These are phyloP conservation scores for Pelmatolapia mariae DNA, from an alignment of 2,113 vertebrate genomes.

Conservation along the genomic window DNA sequence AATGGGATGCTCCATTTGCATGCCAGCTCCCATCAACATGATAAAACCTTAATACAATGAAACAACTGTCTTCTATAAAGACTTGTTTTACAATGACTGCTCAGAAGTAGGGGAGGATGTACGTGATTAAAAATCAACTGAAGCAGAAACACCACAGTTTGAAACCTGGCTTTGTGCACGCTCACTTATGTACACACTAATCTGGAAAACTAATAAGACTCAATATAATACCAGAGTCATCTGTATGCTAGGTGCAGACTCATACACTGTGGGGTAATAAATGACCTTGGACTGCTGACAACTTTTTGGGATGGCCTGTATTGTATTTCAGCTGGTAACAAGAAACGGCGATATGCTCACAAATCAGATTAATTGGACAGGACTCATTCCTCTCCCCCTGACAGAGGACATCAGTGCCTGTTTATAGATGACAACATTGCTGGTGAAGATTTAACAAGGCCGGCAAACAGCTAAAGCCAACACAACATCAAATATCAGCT, in stretches of 20 bases:
- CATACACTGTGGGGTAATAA: not conserved
- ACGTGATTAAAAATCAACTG: not conserved
- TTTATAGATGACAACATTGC: not conserved
- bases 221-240: slow-evolving; percentile 1
- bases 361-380: slow-evolving; percentile 17
- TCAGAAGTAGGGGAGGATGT: not conserved
- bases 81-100: not conserved
- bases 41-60: not conserved
- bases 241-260: not conserved
- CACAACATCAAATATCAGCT: not conserved
- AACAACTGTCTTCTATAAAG: not conserved
- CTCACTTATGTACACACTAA: slow-evolving; percentile 6
- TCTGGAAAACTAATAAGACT: slow-evolving; percentile 32
- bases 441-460: not conserved
- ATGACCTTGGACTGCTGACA: slow-evolving; percentile 17
- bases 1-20: not conserved
- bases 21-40: not conserved
- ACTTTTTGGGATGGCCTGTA: not conserved
- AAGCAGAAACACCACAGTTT: not conserved
- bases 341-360: not conserved
- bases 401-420: not conserved
- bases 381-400: not conserved
- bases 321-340: slow-evolving; percentile 16
- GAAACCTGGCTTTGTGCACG: not conserved
- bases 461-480: not conserved